Conservation (phyloP, 2,797 vertebrate genomes). For the Anabacerthia variegaticeps region DNA sequence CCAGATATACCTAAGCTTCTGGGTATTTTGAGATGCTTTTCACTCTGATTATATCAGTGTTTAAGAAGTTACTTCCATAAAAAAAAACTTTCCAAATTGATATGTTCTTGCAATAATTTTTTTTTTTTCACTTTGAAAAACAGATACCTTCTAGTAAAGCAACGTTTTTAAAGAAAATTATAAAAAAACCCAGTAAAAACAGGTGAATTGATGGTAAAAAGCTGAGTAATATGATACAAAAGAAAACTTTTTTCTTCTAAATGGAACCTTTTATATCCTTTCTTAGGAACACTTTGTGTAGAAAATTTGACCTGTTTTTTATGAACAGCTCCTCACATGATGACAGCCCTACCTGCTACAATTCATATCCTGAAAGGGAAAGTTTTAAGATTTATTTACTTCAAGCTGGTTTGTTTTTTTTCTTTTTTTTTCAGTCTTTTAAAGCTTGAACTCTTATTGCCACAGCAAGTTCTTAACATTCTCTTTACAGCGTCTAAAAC, state of each 20-base stretch:
- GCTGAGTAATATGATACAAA: not conserved
- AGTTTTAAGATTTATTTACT: not conserved
- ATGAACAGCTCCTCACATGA: not conserved
- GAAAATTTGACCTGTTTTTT: not conserved
- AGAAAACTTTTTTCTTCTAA: not conserved
- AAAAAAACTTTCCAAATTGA: not conserved
- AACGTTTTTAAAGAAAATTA: not conserved
- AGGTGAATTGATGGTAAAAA: not conserved
- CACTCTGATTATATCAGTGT: not conserved
- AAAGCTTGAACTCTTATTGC: not conserved
- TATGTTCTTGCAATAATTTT: not conserved
- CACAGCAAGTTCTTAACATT: not conserved
- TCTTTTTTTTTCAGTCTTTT: not conserved
- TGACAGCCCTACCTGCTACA: not conserved
- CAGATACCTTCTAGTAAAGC: not conserved
- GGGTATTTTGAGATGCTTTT: not conserved
- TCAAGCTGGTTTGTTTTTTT: not conserved
- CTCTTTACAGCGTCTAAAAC: not conserved
- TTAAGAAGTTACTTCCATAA: not conserved
- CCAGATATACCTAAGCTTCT: not conserved
- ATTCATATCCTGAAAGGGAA: not conserved
- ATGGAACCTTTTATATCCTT: not conserved
- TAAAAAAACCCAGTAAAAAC: accelerated
- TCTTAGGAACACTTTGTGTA: not conserved
- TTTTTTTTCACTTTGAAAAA: not conserved